phyloP scores from a whole-genome alignment of 2,113 vertebrate genomes.

The Callopanchax toddi region DNA sequence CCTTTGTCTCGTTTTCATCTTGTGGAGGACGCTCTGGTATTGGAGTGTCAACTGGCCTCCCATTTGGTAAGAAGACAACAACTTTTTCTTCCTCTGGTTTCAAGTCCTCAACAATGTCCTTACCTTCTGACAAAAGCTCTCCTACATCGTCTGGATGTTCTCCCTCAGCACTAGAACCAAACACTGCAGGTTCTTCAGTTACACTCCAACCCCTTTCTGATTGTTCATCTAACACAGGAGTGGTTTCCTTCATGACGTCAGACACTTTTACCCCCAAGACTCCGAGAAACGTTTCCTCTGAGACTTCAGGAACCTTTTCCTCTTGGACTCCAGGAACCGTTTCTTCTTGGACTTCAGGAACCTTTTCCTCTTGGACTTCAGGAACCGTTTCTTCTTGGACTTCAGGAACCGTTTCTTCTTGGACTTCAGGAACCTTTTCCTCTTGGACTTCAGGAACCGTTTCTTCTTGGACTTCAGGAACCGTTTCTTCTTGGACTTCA shows the following conservation, averaged over 20 bases:
- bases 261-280: neutral
- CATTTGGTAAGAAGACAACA: neutral
- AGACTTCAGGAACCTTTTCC: constrained; percentile 1
- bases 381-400: neutral
- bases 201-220: neutral
- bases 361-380: neutral
- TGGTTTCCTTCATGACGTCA: neutral
- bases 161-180: too few species aligned
- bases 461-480: neutral
- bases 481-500: neutral
- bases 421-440: neutral
- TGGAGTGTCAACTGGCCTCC: neutral
- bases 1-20: neutral
- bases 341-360: constrained; percentile 5
- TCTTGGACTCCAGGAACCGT: neutral
- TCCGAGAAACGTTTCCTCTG: neutral
- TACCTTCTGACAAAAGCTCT: too few species aligned
- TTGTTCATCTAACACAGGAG: neutral
- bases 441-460: neutral
- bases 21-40: constrained; percentile 8
- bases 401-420: neutral
- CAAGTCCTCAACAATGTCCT: too few species aligned
- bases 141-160: too few species aligned
- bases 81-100: constrained; percentile 10
- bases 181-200: neutral